phyloP scores from a whole-genome alignment of 1,140 invertebrate species.

The Latrodectus geometricus region DNA sequence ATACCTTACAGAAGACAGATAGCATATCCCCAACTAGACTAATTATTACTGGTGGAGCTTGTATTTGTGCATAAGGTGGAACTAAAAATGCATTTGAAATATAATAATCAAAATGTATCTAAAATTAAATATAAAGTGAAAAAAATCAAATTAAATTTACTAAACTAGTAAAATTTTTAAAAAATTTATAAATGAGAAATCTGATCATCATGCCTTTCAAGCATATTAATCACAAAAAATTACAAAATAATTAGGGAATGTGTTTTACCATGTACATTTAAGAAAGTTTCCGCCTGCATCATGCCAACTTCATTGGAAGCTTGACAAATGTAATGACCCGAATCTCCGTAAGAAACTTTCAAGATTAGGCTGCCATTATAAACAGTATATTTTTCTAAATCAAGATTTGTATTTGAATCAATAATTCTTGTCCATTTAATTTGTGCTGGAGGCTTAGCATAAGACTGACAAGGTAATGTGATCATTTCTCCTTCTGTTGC shows the following conservation, averaged over 20 bases:
- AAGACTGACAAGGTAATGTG: slow-evolving; percentile 27
- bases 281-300: slow-evolving; percentile 64
- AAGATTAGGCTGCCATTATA: slow-evolving; percentile 49
- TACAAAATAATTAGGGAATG: too few species aligned
- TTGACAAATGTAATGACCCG: slow-evolving; percentile 67
- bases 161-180: too few species aligned
- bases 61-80: slow-evolving; percentile 24
- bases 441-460: slow-evolving; percentile 43
- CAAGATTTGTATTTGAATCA: background rate
- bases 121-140: background rate
- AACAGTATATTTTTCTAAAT: slow-evolving; percentile 40
- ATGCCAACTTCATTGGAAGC: slow-evolving; percentile 63
- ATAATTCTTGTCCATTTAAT: slow-evolving; percentile 36
- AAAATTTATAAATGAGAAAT: too few species aligned
- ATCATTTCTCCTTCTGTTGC: slow-evolving; percentile 42
- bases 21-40: slow-evolving; percentile 3
- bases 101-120: background rate
- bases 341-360: slow-evolving; percentile 62
- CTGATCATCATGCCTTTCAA: background rate
- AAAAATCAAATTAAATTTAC: background rate
- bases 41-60: background rate
- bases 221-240: background rate
- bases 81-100: slow-evolving; percentile 14
- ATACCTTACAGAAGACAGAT: slow-evolving; percentile 66
- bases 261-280: slow-evolving; percentile 64